Evolutionary conservation across 37 sponge, comb jelly and placozoan species (phyloP).

Genomic region (Beroe ovata): DNA sequence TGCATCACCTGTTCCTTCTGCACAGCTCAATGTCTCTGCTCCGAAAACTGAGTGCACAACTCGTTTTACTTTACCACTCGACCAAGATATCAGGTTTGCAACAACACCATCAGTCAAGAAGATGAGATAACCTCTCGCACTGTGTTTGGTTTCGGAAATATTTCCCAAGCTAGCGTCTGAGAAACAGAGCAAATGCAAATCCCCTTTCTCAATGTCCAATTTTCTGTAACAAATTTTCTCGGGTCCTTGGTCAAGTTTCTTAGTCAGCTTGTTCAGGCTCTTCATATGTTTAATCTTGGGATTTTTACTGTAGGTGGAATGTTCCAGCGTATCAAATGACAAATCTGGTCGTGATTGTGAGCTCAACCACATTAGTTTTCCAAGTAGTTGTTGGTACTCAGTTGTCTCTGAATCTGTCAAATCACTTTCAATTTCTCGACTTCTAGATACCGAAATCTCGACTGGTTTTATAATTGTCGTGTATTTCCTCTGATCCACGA

Average conservation of each 20-base stretch:
- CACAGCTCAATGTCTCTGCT: slow-evolving; percentile 19
- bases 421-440: background rate
- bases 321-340: background rate
- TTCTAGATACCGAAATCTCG: background rate
- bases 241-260: background rate
- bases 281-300: background rate
- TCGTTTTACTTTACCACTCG: background rate
- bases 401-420: background rate
- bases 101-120: background rate
- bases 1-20: background rate
- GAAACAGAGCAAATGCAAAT: background rate
- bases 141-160: background rate
- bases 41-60: slow-evolving; percentile 31
- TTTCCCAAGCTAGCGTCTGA: slow-evolving; percentile 26
- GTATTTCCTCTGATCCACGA: slow-evolving; percentile 7
- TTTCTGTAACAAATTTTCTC: background rate
- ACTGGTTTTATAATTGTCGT: background rate
- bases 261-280: background rate
- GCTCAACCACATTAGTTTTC: slow-evolving; percentile 14
- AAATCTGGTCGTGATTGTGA: slow-evolving; percentile 1
- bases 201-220: background rate
- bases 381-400: background rate
- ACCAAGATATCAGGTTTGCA: background rate
- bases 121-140: slow-evolving; percentile 14
- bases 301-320: background rate